A percentile compares a stretch with the other conserved stretches of the same genome.
These are phyloP conservation scores for Abscondita cerata DNA, from an alignment of 2,888 invertebrate genomes.

Conservation along the genomic window DNA sequence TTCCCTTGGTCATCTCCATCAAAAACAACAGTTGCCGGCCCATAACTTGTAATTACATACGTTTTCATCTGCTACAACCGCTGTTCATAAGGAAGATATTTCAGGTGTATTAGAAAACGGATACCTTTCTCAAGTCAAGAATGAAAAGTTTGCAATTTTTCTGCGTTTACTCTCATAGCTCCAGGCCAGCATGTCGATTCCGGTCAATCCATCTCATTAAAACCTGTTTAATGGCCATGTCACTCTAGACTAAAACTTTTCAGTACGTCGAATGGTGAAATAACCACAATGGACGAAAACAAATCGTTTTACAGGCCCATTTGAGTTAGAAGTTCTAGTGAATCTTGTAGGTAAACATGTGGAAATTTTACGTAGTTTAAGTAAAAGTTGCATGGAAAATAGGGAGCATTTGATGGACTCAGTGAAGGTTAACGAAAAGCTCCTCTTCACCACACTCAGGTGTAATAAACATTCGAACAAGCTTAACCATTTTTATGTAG, in stretches of 20 bases:
- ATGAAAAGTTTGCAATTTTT: no score
- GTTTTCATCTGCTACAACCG: no score
- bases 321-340: background rate
- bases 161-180: no score
- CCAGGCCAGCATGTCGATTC: no score
- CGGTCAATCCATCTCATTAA: conserved; percentile 14
- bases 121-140: no score
- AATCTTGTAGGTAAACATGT: conserved; percentile 8
- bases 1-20: background rate
- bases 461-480: conserved; percentile 10
- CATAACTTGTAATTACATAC: background rate
- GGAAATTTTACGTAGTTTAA: conserved; percentile 1
- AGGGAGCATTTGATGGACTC: conserved; percentile 5
- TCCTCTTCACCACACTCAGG: background rate
- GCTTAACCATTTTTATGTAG: conserved; percentile 7
- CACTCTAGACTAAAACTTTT: conserved; percentile 3
- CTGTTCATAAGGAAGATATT: no score
- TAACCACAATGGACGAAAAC: background rate
- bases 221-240: conserved; percentile 12
- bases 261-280: conserved; percentile 6
- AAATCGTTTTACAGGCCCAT: background rate
- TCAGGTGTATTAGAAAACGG: no score
- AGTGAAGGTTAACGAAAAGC: conserved; percentile 3
- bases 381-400: conserved; percentile 3
- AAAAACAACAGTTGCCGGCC: background rate